A percentile compares a stretch with the other conserved stretches of the same genome.
Evolutionary conservation across 2,797 vertebrate genomes (phyloP).

Genomic region (Rhabdophis nuchalis): DNA sequence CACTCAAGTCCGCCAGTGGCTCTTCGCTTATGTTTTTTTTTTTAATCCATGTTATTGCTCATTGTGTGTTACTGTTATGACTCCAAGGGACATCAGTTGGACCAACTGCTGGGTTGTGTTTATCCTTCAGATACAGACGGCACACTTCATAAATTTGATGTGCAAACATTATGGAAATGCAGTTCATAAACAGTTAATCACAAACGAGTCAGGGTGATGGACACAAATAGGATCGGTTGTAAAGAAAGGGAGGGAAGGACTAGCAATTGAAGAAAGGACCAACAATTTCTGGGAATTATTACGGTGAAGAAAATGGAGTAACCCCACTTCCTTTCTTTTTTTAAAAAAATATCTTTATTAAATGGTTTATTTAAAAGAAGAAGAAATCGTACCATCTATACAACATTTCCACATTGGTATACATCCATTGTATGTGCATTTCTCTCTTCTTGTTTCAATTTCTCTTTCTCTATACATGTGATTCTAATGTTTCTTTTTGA

Average conservation of each 20-base stretch:
- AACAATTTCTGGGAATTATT: conserved; percentile 5
- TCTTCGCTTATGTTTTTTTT: conserved; percentile 7
- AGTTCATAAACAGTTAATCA: conserved; percentile 31
- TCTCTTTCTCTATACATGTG: too few relatives aligned
- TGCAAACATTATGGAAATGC: conserved; percentile 5
- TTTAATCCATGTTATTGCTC: conserved; percentile 28
- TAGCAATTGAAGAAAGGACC: neutral
- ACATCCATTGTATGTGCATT: too few relatives aligned
- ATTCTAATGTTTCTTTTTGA: too few relatives aligned
- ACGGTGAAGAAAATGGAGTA: neutral
- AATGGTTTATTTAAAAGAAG: too few relatives aligned
- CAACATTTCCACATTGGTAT: too few relatives aligned
- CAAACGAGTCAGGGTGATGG: conserved; percentile 4
- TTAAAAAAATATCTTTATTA: too few relatives aligned
- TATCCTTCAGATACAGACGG: conserved; percentile 25
- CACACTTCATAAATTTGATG: conserved; percentile 23
- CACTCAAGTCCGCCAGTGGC: conserved; percentile 41
- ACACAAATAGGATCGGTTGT: conserved; percentile 5
- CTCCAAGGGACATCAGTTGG: conserved; percentile 5
- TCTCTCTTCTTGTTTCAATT: too few relatives aligned
- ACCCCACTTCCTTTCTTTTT: neutral
- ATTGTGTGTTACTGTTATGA: conserved; percentile 22
- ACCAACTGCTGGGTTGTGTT: conserved; percentile 10
- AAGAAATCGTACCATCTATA: too few relatives aligned
- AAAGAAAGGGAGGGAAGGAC: neutral